Conservation (phyloP, 1,140 invertebrate species). For the Chironomus striatipennis region DNA sequence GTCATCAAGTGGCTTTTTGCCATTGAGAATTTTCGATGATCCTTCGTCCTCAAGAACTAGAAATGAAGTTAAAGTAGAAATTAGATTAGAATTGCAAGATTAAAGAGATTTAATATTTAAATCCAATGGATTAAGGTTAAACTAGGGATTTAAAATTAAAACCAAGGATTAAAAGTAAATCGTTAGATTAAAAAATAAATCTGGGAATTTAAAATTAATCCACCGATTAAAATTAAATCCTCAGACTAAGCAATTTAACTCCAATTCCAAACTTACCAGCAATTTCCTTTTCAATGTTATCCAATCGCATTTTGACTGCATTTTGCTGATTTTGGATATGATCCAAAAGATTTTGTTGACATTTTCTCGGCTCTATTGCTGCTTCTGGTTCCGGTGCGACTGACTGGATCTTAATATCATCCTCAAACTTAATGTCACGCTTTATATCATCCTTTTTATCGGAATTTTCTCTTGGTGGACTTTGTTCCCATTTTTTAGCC, state of each 20-base stretch:
- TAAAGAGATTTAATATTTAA: too few relatives aligned
- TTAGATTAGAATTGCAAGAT: too few relatives aligned
- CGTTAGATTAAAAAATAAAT: too few relatives aligned
- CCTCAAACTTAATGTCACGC: constrained; percentile 37
- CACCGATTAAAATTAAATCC: too few relatives aligned
- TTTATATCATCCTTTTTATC: constrained; percentile 33
- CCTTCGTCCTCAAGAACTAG: not conserved
- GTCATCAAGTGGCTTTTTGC: not conserved
- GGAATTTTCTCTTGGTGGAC: constrained; percentile 1
- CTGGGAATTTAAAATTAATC: too few relatives aligned
- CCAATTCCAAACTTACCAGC: constrained; percentile 48
- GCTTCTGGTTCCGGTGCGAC: constrained; percentile 66
- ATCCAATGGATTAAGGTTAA: too few relatives aligned
- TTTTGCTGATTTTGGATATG: constrained; percentile 68
- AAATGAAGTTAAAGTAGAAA: not conserved
- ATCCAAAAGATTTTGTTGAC: constrained; percentile 63
- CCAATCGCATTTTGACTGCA: constrained; percentile 59
- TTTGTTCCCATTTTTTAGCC: constrained; percentile 71
- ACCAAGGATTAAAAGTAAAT: too few relatives aligned
- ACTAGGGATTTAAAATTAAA: too few relatives aligned
- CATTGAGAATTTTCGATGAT: not conserved
- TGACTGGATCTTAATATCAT: constrained; percentile 28
- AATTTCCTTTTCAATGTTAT: constrained; percentile 67
- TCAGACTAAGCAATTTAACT: not conserved
- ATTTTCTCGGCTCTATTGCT: constrained; percentile 67